These are phyloP conservation scores for Centruroides vittatus DNA, from an alignment of 1,140 invertebrate genomes.

Conservation along the genomic window DNA sequence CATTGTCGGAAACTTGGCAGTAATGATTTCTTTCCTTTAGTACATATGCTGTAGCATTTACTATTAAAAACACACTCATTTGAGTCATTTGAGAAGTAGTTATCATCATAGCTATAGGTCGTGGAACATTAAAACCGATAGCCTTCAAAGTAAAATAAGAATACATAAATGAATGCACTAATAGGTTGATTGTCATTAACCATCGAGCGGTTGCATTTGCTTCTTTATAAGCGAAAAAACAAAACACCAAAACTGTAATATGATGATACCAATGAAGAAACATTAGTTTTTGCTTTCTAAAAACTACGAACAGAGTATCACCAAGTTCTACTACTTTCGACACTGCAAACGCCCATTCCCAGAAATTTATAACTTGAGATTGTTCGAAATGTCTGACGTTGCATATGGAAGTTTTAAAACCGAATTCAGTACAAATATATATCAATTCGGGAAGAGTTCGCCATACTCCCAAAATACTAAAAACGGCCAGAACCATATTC, in stretches of 20 bases:
- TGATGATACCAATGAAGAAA: conserved; percentile 86
- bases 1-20: conserved; percentile 30
- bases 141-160: conserved; percentile 86
- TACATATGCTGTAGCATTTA: conserved; percentile 68
- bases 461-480: conserved; percentile 82
- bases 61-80: conserved; percentile 83
- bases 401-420: conserved; percentile 86
- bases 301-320: conserved; percentile 90
- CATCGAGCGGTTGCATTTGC: conserved; percentile 89
- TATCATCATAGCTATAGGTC: conserved; percentile 74
- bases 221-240: conserved; percentile 94
- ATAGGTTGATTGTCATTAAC: conserved; percentile 99
- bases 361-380: conserved; percentile 79
- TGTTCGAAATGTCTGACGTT: conserved; percentile 78
- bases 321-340: conserved; percentile 86
- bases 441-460: conserved; percentile 76
- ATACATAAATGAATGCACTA: conserved; percentile 96
- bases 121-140: conserved; percentile 68
- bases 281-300: conserved; percentile 92
- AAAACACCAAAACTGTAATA: conserved; percentile 66
- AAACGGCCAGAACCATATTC: conserved; percentile 80
- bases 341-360: conserved; percentile 89
- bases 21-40: conserved; percentile 26
- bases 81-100: conserved; percentile 82
- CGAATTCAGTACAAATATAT: conserved; percentile 67